These are phyloP conservation scores for Isoperla grammatica DNA, from an alignment of 2,888 invertebrate species.

Conservation along the genomic window DNA sequence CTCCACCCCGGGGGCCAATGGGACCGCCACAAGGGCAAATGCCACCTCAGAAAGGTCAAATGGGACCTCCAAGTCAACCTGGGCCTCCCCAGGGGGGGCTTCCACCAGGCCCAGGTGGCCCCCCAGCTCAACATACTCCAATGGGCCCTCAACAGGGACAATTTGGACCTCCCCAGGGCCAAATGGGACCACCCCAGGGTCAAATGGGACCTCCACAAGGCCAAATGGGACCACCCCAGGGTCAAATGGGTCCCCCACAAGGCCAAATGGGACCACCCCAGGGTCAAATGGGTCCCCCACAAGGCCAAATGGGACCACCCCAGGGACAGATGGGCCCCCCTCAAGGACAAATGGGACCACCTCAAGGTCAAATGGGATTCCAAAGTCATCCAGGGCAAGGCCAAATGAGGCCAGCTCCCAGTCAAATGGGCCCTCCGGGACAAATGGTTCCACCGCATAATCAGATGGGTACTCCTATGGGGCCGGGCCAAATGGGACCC, in stretches of 20 bases:
- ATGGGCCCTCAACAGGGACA: conserved; percentile 16
- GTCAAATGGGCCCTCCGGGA: conserved; percentile 40
- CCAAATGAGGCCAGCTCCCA: conserved; percentile 16
- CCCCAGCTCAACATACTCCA: no score
- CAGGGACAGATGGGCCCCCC: conserved; percentile 24
- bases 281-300: conserved; percentile 10
- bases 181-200: conserved; percentile 25
- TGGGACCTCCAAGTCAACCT: conserved; percentile 3
- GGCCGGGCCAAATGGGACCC: not conserved
- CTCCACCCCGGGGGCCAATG: conserved; percentile 17
- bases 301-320: conserved; percentile 21
- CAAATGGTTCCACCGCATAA: conserved; percentile 31
- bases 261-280: conserved; percentile 25
- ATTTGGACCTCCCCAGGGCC: conserved; percentile 25
- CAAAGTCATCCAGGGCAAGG: no score
- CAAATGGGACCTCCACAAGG: conserved; percentile 13
- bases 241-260: conserved; percentile 30
- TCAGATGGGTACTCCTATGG: not conserved
- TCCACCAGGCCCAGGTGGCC: conserved; percentile 4
- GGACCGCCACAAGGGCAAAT: conserved; percentile 8
- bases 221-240: conserved; percentile 20
- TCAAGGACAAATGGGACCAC: conserved; percentile 33
- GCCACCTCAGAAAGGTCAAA: not conserved
- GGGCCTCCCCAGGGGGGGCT: conserved; percentile 12
- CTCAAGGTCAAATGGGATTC: conserved; percentile 34